Evolutionary conservation across 53 echinoderm and acorn worm genomes (phyloP).

Genomic region (Astropecten irregularis): DNA sequence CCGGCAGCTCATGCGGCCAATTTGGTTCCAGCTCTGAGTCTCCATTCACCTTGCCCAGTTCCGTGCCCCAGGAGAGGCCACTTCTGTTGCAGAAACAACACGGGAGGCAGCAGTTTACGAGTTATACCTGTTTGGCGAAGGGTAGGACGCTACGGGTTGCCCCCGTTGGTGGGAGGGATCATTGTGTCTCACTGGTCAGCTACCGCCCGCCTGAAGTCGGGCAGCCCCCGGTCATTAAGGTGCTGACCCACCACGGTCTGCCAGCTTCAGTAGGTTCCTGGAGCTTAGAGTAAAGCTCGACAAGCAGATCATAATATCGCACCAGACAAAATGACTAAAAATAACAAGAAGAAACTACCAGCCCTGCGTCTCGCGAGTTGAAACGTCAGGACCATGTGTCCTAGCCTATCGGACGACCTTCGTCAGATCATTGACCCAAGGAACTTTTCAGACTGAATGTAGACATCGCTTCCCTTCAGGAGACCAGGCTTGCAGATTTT

Average conservation of each 20-base stretch:
- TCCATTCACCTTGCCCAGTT: conserved; percentile 58
- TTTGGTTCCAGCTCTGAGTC: conserved; percentile 61
- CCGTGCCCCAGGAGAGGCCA: conserved; percentile 26
- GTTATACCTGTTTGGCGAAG: conserved; percentile 44
- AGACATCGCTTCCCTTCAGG: conserved; percentile 38
- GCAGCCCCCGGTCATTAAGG: conserved; percentile 65
- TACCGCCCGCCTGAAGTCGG: no score
- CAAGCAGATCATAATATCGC: background rate
- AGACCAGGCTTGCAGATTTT: background rate
- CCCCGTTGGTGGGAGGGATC: conserved; percentile 66
- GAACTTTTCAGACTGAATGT: conserved; percentile 23
- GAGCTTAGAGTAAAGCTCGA: conserved; percentile 26
- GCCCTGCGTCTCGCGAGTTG: conserved; percentile 44
- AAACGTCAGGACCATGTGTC: conserved; percentile 41
- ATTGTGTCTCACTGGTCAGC: conserved; percentile 54
- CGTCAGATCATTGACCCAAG: background rate
- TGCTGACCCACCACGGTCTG: conserved; percentile 45
- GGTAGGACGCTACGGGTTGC: conserved; percentile 38
- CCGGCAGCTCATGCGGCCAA: no score
- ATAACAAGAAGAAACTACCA: conserved; percentile 4
- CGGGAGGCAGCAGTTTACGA: conserved; percentile 13
- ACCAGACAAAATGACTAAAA: conserved; percentile 40
- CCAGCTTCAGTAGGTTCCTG: conserved; percentile 53
- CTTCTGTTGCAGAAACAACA: conserved; percentile 31
- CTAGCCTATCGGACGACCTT: conserved; percentile 23